A percentile compares a stretch with the other conserved stretches of the same genome.
These are phyloP conservation scores for Maniola jurtina DNA, from an alignment of 1,140 invertebrate genomes.

Conservation along the genomic window DNA sequence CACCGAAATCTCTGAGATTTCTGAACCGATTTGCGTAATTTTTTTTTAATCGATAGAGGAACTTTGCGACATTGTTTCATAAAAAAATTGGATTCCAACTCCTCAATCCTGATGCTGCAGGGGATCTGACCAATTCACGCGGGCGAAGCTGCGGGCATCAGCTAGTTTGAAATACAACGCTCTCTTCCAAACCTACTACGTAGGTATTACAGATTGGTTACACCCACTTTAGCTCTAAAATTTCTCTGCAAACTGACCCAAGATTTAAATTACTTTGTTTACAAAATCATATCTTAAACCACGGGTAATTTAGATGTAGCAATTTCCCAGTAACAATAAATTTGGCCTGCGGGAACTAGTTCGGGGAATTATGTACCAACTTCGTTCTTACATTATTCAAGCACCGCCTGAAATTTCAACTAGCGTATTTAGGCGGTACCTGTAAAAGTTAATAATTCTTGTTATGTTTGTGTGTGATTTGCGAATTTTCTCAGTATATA, in stretches of 20 bases:
- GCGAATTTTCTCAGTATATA: neutral
- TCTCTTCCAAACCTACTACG: too few species aligned
- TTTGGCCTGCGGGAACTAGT: slow-evolving; percentile 9
- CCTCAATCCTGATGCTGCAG: too few species aligned
- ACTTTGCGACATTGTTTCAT: too few species aligned
- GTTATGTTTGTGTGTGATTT: neutral
- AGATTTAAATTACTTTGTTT: slow-evolving; percentile 11
- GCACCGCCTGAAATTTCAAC: slow-evolving; percentile 3
- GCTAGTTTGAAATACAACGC: too few species aligned
- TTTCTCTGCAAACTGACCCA: neutral
- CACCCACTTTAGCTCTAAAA: neutral
- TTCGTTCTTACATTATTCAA: slow-evolving; percentile 16
- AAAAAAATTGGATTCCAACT: too few species aligned
- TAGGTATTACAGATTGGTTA: too few species aligned
- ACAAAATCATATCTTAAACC: slow-evolving; percentile 11
- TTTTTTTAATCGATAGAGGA: too few species aligned
- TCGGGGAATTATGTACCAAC: slow-evolving; percentile 12
- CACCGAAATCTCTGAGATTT: too few species aligned
- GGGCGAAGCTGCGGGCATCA: too few species aligned
- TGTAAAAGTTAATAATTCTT: slow-evolving; percentile 7
- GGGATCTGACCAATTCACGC: too few species aligned
- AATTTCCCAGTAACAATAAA: slow-evolving; percentile 9
- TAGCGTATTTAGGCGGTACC: neutral
- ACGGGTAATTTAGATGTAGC: slow-evolving; percentile 11
- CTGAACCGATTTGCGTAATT: too few species aligned